Evolutionary conservation across 2,113 vertebrate genomes (phyloP), one percentile per base, ranked within the genome.

Genomic region (Corythaeola cristata): DNA sequence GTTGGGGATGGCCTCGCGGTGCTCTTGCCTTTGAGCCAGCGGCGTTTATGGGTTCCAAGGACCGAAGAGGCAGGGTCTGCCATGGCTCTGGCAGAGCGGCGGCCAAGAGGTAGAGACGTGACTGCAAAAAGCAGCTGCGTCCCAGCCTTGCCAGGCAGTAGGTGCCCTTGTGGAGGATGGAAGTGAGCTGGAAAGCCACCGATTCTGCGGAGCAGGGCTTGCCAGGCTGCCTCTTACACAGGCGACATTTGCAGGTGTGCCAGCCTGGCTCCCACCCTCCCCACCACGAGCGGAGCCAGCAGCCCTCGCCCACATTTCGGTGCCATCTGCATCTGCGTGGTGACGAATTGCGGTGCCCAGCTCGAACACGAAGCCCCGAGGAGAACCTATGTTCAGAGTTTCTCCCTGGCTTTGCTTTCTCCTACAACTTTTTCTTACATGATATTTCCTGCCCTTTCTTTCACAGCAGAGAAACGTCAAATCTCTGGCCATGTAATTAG

Each of bases 71-170:
- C 75, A 92, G 55, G 75, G 78, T 41, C 79, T 94, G 79, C 85
- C 2, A 1, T 62, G 86, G 35, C 71, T 52, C 45, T 80, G 72
- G 63, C 37, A 47, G 37, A 93, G 73, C 5, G 1, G 90, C 2
- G 4, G 88, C 88, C 95, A 73, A 53, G 92, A 81, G 82, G 74
- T 1, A 44, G 47, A 88, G 72, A 50, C 52, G 73, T 6, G 73
- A 27, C 80, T 74, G 80, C 13, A 12, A 28, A 78, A 89, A 85
- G 88, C 93, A 96, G 86, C 90, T 97, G 96, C 3, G 20, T n/a
- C 53, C 66, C 0, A 0, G 56, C 69, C 75, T 52, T 97, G 96
- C 86, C 95, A 96, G 90, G 76, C 35, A 1, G 49, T 39, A 30
- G 86, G 44, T 87, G 90, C 66, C 75, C 78, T 87, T 63, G 39